A percentile compares a stretch with the other conserved stretches of the same genome.
phyloP scores from a whole-genome alignment of 2,888 invertebrate genomes.

The Syrphus vitripennis region DNA sequence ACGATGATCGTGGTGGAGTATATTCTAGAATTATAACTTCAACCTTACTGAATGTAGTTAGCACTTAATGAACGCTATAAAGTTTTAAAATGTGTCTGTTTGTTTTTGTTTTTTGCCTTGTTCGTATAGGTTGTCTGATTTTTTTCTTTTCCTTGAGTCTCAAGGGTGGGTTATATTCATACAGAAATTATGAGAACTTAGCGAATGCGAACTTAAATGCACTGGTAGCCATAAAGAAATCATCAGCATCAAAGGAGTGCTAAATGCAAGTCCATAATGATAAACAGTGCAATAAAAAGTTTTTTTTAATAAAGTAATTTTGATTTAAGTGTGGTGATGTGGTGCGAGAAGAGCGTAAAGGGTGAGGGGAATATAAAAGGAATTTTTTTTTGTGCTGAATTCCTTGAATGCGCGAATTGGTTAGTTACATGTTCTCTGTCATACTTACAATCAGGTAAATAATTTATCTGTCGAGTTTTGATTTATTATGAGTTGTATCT shows the following conservation, averaged over 20 bases:
- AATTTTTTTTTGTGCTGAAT: neutral
- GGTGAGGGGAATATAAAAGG: neutral
- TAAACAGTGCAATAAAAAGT: constrained; percentile 14
- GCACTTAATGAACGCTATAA: constrained; percentile 61
- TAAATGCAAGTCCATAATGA: constrained; percentile 40
- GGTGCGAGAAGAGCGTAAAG: neutral
- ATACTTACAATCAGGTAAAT: neutral
- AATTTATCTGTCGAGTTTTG: neutral
- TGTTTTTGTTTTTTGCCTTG: neutral
- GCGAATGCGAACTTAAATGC: constrained; percentile 17
- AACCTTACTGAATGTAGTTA: constrained; percentile 53
- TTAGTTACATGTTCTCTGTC: neutral
- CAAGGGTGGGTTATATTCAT: constrained; percentile 12
- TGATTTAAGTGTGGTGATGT: neutral
- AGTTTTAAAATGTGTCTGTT: constrained; percentile 12
- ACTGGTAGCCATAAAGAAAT: constrained; percentile 36
- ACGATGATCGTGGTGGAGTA: constrained; percentile 14
- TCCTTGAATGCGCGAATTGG: neutral
- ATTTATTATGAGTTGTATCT: neutral
- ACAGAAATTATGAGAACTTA: constrained; percentile 21
- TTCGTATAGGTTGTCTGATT: neutral
- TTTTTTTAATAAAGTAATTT: constrained; percentile 28
- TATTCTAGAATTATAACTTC: constrained; percentile 49
- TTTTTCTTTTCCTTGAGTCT: neutral
- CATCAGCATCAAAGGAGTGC: constrained; percentile 20